These are phyloP conservation scores for Nothura maculosa DNA, from an alignment of 2,797 vertebrate species.

Conservation along the genomic window DNA sequence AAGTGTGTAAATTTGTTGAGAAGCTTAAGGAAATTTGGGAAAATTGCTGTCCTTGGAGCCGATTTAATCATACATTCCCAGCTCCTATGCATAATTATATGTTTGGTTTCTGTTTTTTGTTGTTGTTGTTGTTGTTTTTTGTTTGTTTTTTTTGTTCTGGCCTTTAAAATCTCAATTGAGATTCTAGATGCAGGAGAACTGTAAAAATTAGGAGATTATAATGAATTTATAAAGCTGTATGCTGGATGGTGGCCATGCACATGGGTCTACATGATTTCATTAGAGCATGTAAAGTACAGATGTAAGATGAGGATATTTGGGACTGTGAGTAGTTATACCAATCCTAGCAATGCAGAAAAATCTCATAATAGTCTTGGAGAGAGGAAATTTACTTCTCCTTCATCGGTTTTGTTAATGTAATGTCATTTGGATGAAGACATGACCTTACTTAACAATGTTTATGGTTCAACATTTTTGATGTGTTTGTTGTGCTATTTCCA, in stretches of 20 bases:
- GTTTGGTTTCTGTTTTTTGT: no score
- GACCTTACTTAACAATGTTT: neutral
- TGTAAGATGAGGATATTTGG: neutral
- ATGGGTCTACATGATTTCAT: neutral
- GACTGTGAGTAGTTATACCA: neutral
- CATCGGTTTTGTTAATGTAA: neutral
- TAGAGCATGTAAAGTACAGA: neutral
- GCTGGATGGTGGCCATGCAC: no score
- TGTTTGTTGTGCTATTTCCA: neutral
- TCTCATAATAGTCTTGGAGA: no score
- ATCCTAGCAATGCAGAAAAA: neutral
- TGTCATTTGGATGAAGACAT: neutral
- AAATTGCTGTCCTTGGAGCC: neutral
- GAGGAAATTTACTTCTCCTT: neutral
- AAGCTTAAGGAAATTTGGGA: fast-evolving
- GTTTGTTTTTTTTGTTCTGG: no score
- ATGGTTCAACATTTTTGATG: neutral
- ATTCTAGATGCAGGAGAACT: neutral
- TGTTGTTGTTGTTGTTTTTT: no score
- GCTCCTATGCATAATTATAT: no score
- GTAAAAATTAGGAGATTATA: neutral
- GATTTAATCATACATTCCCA: neutral
- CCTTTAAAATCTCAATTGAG: no score
- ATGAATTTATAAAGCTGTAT: neutral
- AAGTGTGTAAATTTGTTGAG: neutral